Base-by-base conservation (phyloP, 53 echinoderm and acorn worm genomes). In the Zoroaster sp. region DNA sequence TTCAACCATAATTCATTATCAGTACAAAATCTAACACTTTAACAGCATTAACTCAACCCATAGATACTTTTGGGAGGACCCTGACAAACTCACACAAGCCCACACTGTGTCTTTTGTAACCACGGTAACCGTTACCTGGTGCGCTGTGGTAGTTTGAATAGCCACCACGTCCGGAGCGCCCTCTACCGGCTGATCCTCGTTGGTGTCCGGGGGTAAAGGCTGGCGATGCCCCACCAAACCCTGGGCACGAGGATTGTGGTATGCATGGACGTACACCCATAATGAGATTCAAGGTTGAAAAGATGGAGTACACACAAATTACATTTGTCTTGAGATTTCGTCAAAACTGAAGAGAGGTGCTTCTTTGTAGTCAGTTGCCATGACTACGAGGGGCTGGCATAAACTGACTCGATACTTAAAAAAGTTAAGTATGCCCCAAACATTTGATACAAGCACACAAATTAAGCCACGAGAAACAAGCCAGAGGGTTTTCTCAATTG, bases 161-260 rank as follows among this genome's bases (percentile, higher is more conserved):
- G 89, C 93, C 89, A 54, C 70, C 93, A 72, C 89, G 88, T 82
- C 92, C 89, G 37, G 89, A 89, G 74, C 93, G 83, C 63, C 86
- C 89, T 69, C 89, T 35, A 25, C 72, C 77, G 11, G 87, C 87
- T 52, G 87, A 66, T 40, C 91, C 87, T 21, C 91, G 91, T 30
- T 87, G 87, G 76, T 76, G 69, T 86, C 87, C 87, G 75, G 91
- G 69, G 81, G 90, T 55, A 89, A 81, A 91, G 91, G 86, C 77
- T 31, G 91, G 77, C 40, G 80, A 69, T 42, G 77, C 87, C 32
- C 83, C 91, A 15, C 70, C 49, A 87, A 87, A 76, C 69, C 91
- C 87, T 87, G 78, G 77, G 82, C 74, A 76, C 36, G 74, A 89
- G 82, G 42, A 88, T 76, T 49, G 73, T 77, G 89, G 63, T 82